These are phyloP conservation scores for Alethe diademata DNA, from an alignment of 2,113 vertebrate genomes.

Conservation along the genomic window DNA sequence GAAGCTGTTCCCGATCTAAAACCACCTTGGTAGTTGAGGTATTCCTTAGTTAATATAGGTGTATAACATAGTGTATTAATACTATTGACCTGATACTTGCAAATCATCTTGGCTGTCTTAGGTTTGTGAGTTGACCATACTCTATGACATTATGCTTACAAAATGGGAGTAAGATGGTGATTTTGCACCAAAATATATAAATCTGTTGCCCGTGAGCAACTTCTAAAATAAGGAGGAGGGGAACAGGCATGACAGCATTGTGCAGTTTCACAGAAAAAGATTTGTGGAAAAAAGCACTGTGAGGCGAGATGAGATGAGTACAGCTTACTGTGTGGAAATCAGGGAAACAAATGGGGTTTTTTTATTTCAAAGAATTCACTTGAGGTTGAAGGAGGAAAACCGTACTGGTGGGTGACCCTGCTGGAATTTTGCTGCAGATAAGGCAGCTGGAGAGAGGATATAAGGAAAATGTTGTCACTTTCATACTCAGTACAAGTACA, in stretches of 20 bases:
- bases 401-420: rapidly evolving
- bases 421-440: background rate
- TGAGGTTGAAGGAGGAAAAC: background rate
- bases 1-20: background rate
- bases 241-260: background rate
- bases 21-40: background rate
- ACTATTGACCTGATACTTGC: background rate
- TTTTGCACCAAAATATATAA: background rate
- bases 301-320: background rate
- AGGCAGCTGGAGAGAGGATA: background rate
- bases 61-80: background rate
- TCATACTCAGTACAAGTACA: background rate
- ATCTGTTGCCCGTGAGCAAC: background rate
- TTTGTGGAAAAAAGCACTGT: background rate
- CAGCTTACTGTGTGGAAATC: background rate
- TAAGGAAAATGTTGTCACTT: background rate
- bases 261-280: background rate
- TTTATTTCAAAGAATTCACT: background rate
- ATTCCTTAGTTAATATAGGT: background rate
- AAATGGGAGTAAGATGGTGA: background rate
- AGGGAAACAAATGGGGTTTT: background rate
- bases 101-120: background rate
- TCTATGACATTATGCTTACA: background rate
- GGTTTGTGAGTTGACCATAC: background rate
- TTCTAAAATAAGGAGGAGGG: background rate